Base-by-base conservation (phyloP, 2,888 invertebrate genomes). In the Epirrhoe tristata region DNA sequence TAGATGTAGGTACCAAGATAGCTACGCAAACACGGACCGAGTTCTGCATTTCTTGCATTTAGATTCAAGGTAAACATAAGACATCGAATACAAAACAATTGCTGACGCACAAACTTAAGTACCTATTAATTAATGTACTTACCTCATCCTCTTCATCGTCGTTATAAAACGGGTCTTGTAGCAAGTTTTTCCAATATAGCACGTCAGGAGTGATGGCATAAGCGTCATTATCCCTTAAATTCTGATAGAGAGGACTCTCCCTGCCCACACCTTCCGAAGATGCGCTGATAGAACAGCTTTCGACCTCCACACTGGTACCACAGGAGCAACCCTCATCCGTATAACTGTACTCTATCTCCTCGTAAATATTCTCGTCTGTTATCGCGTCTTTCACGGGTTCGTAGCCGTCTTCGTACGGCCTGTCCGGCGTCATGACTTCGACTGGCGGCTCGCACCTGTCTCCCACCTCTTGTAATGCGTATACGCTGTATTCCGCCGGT, bases 91-190 rank as follows among this genome's bases (percentile, higher is more conserved):
- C 53, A 16, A 68, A 61, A 55, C 56, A 67, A 39, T 62, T 46
- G 51, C 58, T 50, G 52, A 68, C 68, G 64, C 67, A 68, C 54
- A 43, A 48, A 51, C 46, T 55, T 51, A 59, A 63, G 46, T 63
- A 61, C 48, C 5, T 14, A 66, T 36, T 67, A 64, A 66, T 54
- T 65, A 62, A 61, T 53, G 36, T 59, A 72, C 93, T 87, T 71
- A 94, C 94, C 88, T 93, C 94, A 71, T 94, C 94, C 67, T 94
- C 94, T 70, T 94, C 94, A 59, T 94, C 94, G 60, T 94, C 94
- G 62, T 93, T 93, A 76, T 91, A 93, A 74, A 83, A 93, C 2
- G 93, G 92, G 71, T 93, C 90, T 74, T 89, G 74, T 31, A 95
- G 87, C 57, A 88, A 76, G 70, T 92, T 91, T 85, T 93, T 94